Evolutionary conservation across 2,797 vertebrate genomes (phyloP).

Genomic region (Pteronotus mesoamericanus): DNA sequence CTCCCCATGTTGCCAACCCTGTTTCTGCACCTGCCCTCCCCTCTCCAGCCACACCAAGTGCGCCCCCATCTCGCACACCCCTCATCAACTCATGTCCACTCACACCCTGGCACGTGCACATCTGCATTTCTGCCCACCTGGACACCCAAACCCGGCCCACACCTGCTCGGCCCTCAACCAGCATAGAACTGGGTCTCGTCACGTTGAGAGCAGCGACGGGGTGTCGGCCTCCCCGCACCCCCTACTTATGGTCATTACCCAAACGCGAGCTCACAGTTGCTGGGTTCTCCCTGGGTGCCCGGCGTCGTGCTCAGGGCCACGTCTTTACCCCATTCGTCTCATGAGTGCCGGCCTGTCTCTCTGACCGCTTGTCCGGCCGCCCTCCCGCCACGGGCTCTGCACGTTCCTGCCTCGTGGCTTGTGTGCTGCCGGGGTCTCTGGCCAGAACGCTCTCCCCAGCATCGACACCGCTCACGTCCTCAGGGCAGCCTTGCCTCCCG

Average conservation of each 20-base stretch:
- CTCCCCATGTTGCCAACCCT: neutral
- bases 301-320: neutral
- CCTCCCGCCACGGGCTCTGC: neutral
- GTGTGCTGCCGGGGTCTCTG: too few species aligned
- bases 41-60: neutral
- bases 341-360: neutral
- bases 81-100: too few species aligned
- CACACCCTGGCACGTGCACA: accelerated
- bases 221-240: neutral
- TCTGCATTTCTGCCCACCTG: too few species aligned
- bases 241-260: neutral
- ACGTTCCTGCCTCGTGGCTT: neutral
- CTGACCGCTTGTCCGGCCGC: neutral
- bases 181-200: too few species aligned
- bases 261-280: accelerated
- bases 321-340: neutral
- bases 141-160: neutral
- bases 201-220: neutral
- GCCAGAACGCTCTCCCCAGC: neutral
- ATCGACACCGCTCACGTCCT: neutral
- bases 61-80: accelerated
- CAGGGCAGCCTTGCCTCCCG: too few species aligned
- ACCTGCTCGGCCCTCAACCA: neutral
- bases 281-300: neutral
- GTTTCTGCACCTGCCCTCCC: neutral